Conservation (phyloP, 2,113 vertebrate species). For the Nymphicus hollandicus region DNA sequence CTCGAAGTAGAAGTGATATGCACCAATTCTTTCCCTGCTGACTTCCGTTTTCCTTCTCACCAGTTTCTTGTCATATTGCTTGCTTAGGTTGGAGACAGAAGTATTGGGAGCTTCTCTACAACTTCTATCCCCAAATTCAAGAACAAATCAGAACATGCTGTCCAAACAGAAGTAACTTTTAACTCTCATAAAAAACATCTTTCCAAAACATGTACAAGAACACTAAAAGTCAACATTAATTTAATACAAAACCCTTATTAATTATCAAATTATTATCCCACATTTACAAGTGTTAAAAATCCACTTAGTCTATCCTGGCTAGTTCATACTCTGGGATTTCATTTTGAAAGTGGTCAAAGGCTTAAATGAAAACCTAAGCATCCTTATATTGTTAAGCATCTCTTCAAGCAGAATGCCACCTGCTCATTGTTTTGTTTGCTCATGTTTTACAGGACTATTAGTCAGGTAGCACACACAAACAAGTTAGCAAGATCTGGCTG, state of each 20-base stretch:
- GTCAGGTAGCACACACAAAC: not conserved
- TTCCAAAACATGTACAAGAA: slow-evolving; percentile 12
- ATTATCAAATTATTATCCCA: not conserved
- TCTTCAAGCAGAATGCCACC: not conserved
- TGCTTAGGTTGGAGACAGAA: not conserved
- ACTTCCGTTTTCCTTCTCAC: not conserved
- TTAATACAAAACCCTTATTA: not conserved
- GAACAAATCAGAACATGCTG: not conserved
- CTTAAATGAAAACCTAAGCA: slow-evolving; percentile 1
- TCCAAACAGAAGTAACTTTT: not conserved
- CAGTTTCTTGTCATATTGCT: not conserved
- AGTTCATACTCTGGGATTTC: not conserved
- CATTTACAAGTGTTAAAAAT: slow-evolving; percentile 53
- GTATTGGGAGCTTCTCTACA: not conserved
- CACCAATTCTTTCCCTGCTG: not conserved
- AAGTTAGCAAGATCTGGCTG: not conserved
- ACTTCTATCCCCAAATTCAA: not conserved
- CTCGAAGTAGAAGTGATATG: not conserved
- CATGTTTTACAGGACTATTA: not conserved
- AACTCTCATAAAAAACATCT: not conserved
- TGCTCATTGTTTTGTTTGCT: not conserved
- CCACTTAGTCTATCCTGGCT: not conserved
- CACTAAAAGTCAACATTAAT: not conserved
- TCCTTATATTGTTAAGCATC: not conserved
- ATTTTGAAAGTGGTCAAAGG: not conserved